These are phyloP conservation scores for Trimorus sp. DNA, from an alignment of 2,888 invertebrate species.

Conservation along the genomic window DNA sequence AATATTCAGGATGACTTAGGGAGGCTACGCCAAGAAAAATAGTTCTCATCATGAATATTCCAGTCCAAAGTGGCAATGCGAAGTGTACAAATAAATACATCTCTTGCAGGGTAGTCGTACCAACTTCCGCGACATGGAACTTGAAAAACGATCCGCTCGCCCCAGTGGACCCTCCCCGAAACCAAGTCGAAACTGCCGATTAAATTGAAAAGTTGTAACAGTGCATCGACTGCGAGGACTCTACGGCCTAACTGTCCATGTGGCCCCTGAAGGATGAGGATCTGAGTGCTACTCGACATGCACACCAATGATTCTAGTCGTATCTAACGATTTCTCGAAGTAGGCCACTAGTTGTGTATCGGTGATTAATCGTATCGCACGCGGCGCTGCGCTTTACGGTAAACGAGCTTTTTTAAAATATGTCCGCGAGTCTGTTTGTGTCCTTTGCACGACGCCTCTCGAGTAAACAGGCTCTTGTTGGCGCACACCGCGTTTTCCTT, in stretches of 20 bases:
- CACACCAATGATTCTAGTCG: constrained; percentile 56
- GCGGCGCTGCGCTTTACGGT: constrained; percentile 39
- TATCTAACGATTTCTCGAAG: constrained; percentile 57
- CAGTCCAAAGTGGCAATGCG: no score
- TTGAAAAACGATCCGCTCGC: no score
- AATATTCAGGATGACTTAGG: no score
- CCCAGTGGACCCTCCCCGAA: no score
- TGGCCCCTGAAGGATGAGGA: constrained; percentile 15
- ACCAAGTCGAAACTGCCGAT: no score
- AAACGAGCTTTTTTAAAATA: constrained; percentile 58
- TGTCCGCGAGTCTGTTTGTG: constrained; percentile 26
- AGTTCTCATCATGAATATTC: no score
- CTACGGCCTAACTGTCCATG: not conserved
- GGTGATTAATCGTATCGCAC: constrained; percentile 32
- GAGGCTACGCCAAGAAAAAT: no score
- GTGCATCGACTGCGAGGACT: not conserved
- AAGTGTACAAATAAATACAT: no score
- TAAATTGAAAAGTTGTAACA: not conserved
- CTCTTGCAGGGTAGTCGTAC: no score
- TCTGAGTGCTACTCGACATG: constrained; percentile 17
- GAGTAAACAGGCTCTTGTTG: constrained; percentile 76
- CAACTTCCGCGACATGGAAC: no score
- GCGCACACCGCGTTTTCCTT: constrained; percentile 75
- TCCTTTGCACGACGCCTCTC: constrained; percentile 40
- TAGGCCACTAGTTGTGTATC: constrained; percentile 61